Evolutionary conservation across 2,113 vertebrate species (phyloP).

Genomic region (Mus spicilegus): DNA sequence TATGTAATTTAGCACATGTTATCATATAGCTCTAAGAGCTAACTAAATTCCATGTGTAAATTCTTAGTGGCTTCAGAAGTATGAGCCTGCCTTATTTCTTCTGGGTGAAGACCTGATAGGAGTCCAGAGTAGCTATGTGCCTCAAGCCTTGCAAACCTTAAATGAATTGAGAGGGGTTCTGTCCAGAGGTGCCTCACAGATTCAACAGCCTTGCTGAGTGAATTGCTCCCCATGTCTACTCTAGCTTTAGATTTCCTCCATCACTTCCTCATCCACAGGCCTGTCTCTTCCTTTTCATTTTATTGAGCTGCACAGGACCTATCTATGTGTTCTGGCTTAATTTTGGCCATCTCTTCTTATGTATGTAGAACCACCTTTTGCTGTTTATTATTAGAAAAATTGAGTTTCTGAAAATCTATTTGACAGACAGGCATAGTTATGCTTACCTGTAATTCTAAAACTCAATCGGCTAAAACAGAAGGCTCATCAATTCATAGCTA

Average conservation of each 20-base stretch:
- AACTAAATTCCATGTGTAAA: not conserved
- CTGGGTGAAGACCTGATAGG: not conserved
- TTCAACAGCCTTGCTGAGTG: not conserved
- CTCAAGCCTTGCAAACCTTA: not conserved
- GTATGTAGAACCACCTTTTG: not conserved
- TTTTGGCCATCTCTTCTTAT: not conserved
- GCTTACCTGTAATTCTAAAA: not conserved
- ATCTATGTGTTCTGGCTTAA: not conserved
- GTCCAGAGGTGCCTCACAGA: not conserved
- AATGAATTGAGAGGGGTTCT: not conserved
- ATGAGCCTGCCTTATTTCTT: not conserved
- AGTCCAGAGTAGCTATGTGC: not conserved
- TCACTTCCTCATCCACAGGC: accelerated
- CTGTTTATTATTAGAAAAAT: not conserved
- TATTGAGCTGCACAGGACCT: not conserved
- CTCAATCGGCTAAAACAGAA: not conserved
- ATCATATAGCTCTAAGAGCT: not conserved
- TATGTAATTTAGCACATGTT: not conserved
- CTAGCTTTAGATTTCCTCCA: not conserved
- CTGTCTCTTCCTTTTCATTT: not conserved
- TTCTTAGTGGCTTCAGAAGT: not conserved
- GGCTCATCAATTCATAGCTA: not conserved
- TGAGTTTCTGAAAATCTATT: not conserved
- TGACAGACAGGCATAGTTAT: not conserved
- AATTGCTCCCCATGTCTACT: not conserved